Conservation (phyloP, 1,140 invertebrate genomes). For the Drosophila kohkoa region DNA sequence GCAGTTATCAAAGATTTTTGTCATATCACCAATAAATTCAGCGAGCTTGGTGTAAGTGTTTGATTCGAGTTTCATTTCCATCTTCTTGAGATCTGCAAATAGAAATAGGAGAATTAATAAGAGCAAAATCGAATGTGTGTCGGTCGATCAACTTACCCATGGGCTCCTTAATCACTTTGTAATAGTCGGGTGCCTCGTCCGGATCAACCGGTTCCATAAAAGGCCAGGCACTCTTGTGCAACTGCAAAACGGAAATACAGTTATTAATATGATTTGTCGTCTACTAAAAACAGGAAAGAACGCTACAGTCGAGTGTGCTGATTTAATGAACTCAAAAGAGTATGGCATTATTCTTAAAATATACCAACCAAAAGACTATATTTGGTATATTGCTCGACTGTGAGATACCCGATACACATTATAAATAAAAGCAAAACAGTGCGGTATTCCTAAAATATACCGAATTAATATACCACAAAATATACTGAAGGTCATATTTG, state of each 20-base stretch:
- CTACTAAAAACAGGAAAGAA: too few relatives aligned
- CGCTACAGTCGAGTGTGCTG: too few relatives aligned
- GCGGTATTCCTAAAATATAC: too few relatives aligned
- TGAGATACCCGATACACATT: too few relatives aligned
- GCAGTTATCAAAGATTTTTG: constrained; percentile 99
- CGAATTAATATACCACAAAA: too few relatives aligned
- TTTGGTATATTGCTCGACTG: too few relatives aligned
- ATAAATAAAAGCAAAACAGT: too few relatives aligned
- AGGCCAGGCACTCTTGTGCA: constrained; percentile 97
- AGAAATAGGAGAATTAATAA: neutral
- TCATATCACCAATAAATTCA: constrained; percentile 98
- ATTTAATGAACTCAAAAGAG: too few relatives aligned
- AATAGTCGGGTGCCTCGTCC: constrained; percentile 98
- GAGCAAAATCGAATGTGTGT: neutral
- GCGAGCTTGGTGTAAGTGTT: constrained; percentile 94
- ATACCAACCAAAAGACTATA: too few relatives aligned
- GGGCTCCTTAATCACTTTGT: constrained; percentile 98
- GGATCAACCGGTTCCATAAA: constrained; percentile 98
- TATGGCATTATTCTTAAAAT: too few relatives aligned
- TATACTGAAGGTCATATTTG: too few relatives aligned
- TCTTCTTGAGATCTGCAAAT: constrained; percentile 94
- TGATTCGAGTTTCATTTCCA: constrained; percentile 94
- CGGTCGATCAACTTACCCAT: constrained; percentile 91
- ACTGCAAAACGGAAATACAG: constrained; percentile 84
- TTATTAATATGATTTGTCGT: neutral